Conservation (phyloP, 2,888 invertebrate genomes). For the Zaprionus lineosus region DNA sequence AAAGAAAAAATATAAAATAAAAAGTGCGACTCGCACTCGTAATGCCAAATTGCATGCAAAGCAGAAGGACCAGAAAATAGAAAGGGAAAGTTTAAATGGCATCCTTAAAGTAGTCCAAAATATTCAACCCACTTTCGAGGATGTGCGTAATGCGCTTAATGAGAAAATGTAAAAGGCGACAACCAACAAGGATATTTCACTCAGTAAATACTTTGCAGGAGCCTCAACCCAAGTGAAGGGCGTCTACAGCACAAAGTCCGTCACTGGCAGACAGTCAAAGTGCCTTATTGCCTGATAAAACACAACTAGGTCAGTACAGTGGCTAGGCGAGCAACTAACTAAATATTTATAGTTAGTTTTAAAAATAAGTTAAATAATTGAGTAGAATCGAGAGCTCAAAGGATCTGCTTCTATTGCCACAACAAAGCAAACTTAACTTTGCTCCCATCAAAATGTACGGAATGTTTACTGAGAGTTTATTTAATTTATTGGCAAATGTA, state of each 20-base stretch:
- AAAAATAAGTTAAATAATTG: no score
- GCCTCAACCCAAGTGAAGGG: constrained; percentile 17
- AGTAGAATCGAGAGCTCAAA: no score
- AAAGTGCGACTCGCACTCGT: no score
- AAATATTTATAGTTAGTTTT: no score
- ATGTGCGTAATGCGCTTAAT: constrained; percentile 70
- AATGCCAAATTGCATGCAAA: constrained; percentile 57
- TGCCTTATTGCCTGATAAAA: constrained; percentile 7
- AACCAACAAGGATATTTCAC: constrained; percentile 61
- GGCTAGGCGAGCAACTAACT: no score
- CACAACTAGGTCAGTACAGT: constrained; percentile 55
- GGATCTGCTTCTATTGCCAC: no score
- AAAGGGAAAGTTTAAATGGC: constrained; percentile 6
- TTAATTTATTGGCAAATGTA: background rate
- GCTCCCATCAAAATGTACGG: no score
- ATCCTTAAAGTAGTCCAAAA: constrained; percentile 15
- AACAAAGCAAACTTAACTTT: no score
- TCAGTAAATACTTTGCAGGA: constrained; percentile 60
- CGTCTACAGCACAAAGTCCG: constrained; percentile 21
- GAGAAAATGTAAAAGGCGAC: constrained; percentile 68
- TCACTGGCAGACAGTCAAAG: constrained; percentile 32
- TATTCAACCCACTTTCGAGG: constrained; percentile 30
- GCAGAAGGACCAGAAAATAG: background rate
- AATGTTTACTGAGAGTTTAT: no score
- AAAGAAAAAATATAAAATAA: no score